Evolutionary conservation across 2,797 vertebrate genomes (phyloP), one percentile per base, ranked within the genome.

Genomic region (Onychomys leucogaster): DNA sequence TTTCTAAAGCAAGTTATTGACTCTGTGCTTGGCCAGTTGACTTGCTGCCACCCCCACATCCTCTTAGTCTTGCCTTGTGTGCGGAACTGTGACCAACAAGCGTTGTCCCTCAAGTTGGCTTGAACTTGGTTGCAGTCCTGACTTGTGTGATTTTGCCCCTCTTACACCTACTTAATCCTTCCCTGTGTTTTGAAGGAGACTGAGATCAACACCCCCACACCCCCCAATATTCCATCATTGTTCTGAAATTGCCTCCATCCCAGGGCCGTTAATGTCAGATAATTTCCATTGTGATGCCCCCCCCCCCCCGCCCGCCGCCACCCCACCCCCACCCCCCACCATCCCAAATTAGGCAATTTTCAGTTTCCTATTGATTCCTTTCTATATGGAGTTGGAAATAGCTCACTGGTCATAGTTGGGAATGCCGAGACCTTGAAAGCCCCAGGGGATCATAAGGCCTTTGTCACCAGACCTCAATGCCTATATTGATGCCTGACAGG

Each of bases 381-480:
- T 96, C 94, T 92, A 84, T 55, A n/a, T 34, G 14, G 91, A 93
- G 91, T 97, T 97, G 96, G 59, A 96, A 96, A 96, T 97, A 98
- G 96, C 86, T 27, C 93, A 34, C 69, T 97, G 82, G 89, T 92
- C 69, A 0, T 29, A 27, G 55, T 25, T 0, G 10, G 92, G 90
- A 98, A 96, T 96, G 97, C 65, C 89, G 78, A 91, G 94, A 77
- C 95, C 94, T 34, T 97, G 92, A 86, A 92, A 25, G 78, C 87
- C 77, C 32, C 80, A 71, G 94, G 94, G 89, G 89, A 96, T 85
- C 97, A 97, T 81, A 96, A 96, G 95, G 95, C 91, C 97, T 97
- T 98, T 97, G 97, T 98, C 97, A 85, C 86, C 59, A 92, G 95
- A 61, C 75, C 78, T 97, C 97, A 97, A 97, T 97, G 96, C 89